phyloP scores from a whole-genome alignment of 2,113 vertebrate genomes.

The Ursus arctos region DNA sequence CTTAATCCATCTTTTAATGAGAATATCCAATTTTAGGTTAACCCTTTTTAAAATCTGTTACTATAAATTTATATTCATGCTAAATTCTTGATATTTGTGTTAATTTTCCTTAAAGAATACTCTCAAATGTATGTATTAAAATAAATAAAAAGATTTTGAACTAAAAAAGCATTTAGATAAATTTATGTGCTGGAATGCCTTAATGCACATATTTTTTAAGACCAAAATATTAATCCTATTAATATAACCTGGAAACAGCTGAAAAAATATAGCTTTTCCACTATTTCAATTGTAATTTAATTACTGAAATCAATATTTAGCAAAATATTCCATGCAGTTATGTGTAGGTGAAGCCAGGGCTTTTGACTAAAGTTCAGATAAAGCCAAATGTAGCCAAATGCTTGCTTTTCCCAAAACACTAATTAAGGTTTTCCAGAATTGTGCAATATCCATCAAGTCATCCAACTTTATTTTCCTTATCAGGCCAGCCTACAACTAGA shows the following conservation, averaged over 20 bases:
- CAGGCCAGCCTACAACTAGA: slow-evolving; percentile 20
- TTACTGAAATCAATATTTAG: slow-evolving; percentile 25
- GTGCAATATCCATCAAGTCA: slow-evolving; percentile 43
- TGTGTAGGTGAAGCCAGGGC: not conserved
- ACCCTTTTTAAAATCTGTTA: not conserved
- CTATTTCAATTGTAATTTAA: slow-evolving; percentile 49
- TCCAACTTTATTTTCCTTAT: slow-evolving; percentile 64
- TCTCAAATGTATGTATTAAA: not conserved
- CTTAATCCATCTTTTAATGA: not conserved
- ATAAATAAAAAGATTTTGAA: not conserved
- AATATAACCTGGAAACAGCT: not conserved
- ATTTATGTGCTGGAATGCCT: not conserved
- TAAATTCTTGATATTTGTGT: not conserved
- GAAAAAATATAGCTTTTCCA: not conserved
- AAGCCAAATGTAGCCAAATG: not conserved
- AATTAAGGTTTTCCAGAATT: slow-evolving; percentile 49
- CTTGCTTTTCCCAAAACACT: slow-evolving; percentile 35
- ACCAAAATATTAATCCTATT: not conserved
- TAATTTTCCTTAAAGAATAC: not conserved
- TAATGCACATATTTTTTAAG: not conserved
- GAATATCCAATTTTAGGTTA: not conserved
- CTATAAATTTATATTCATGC: not conserved
- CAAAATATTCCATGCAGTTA: not conserved
- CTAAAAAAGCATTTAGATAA: not conserved
- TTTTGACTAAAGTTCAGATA: slow-evolving; percentile 1